Evolutionary conservation across 2,113 vertebrate species (phyloP).

Genomic region (Sylvilagus bachmani): DNA sequence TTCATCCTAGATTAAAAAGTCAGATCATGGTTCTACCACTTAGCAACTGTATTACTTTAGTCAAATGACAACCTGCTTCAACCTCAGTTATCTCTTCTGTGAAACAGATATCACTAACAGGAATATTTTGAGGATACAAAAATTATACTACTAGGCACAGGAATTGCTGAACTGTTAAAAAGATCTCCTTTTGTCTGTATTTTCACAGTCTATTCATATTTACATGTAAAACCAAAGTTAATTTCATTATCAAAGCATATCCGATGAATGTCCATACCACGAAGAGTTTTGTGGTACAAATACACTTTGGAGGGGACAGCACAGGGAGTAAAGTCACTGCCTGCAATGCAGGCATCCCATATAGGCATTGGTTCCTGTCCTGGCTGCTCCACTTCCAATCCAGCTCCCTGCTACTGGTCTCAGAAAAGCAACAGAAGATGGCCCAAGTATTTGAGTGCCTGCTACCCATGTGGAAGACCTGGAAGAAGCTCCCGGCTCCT

Average conservation of each 20-base stretch:
- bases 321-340: neutral
- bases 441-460: too few species aligned
- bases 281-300: neutral
- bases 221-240: neutral
- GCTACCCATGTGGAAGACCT: too few species aligned
- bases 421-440: too few species aligned
- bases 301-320: neutral
- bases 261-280: neutral
- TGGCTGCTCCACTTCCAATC: too few species aligned
- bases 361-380: too few species aligned
- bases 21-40: neutral
- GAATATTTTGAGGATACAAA: neutral
- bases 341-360: too few species aligned
- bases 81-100: neutral
- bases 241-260: conserved; percentile 6
- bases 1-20: neutral
- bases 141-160: neutral
- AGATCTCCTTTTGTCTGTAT: neutral
- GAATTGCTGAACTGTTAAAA: neutral
- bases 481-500: too few species aligned
- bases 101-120: neutral
- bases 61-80: neutral
- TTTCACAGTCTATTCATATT: conserved; percentile 20
- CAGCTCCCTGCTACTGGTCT: too few species aligned
- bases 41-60: neutral